Base-by-base conservation (phyloP, 2,113 vertebrate genomes). In the Proterorhinus semilunaris region DNA sequence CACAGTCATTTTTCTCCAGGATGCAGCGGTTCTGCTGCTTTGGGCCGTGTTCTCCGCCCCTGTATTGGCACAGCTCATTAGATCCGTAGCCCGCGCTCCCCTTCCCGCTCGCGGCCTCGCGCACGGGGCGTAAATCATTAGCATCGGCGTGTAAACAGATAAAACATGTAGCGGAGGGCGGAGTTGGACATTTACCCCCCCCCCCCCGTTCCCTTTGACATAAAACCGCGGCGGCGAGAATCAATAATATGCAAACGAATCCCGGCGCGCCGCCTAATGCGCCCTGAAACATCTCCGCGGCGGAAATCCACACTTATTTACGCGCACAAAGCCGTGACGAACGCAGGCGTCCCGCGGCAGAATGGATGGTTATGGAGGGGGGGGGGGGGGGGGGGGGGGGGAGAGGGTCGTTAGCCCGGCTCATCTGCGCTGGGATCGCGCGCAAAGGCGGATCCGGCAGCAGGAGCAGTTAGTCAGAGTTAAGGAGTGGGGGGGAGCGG, bases 381-480 rank as follows among this genome's bases (percentile, higher is more conserved):
- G 3, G 16, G 63, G 47, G 36, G 42, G 1, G 12, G 12, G 50
- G 13, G 68, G 2, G 16, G 7, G 53, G 6, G 3, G 16, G 63
- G 47, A 44, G 42, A 2, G 12, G 12, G 50, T 65, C 74, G 71
- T 84, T 75, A 81, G 81, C 72, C 13, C 83, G 49, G 27, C 65
- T 82, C 77, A 75, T 82, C 76, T 68, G 50, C 76, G 45, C 76
- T 80, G 78, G 82, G 46, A 87, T 80, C 79, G 85, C 62, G 79
- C 62, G 63, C 11, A 27, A 67, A 74, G 76, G 72, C 27, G 27
- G 27, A 36, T 36, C 27, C 27, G 27, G 27, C 27, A 36, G 27
- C 3, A 36, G 27, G 27, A 50, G 59, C 71, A 58, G 64, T 78
- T 89, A 86, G 88, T 84, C 77, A 86, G 75, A 81, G 78, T 78